These are phyloP conservation scores for Pilophorus perplexus DNA, from an alignment of 2,888 invertebrate genomes.

Conservation along the genomic window DNA sequence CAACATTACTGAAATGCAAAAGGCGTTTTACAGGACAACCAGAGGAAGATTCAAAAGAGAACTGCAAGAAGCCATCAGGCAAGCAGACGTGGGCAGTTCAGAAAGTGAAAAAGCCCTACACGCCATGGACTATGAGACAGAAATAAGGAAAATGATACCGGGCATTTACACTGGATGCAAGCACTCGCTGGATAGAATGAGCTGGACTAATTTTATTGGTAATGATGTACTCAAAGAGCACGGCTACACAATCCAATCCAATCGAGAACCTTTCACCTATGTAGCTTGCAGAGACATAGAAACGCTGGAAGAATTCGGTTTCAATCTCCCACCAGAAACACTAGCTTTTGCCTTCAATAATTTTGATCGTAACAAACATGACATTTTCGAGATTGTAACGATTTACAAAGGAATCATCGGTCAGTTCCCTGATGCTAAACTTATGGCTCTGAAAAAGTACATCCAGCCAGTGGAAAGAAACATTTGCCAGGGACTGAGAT, in stretches of 20 bases:
- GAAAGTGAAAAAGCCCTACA: slow-evolving; percentile 24
- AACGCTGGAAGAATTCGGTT: slow-evolving; percentile 24
- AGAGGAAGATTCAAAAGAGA: slow-evolving; percentile 28
- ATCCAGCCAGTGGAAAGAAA: slow-evolving; percentile 17
- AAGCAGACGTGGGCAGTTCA: slow-evolving; percentile 7
- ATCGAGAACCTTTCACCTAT: slow-evolving; percentile 19
- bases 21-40: not conserved
- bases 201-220: slow-evolving; percentile 21
- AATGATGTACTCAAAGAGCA: slow-evolving; percentile 17
- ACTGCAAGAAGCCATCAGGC: slow-evolving; percentile 17
- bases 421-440: not conserved
- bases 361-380: slow-evolving; percentile 16
- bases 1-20: slow-evolving; percentile 2
- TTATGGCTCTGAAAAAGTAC: slow-evolving; percentile 24
- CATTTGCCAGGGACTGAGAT: slow-evolving; percentile 14
- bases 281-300: slow-evolving; percentile 28
- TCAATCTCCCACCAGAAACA: slow-evolving; percentile 10
- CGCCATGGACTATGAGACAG: slow-evolving; percentile 16
- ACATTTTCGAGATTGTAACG: slow-evolving; percentile 5
- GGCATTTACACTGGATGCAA: slow-evolving; percentile 28
- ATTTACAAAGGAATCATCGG: slow-evolving; percentile 29
- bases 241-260: slow-evolving; percentile 24
- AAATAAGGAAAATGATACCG: slow-evolving; percentile 14
- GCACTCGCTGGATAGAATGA: slow-evolving; percentile 12
- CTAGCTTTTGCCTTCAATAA: slow-evolving; percentile 20